Percentiles rank a stretch among this genome's conserved stretches.
phyloP scores from a whole-genome alignment of 2,888 invertebrate genomes.

The Drosophila phalerata region DNA sequence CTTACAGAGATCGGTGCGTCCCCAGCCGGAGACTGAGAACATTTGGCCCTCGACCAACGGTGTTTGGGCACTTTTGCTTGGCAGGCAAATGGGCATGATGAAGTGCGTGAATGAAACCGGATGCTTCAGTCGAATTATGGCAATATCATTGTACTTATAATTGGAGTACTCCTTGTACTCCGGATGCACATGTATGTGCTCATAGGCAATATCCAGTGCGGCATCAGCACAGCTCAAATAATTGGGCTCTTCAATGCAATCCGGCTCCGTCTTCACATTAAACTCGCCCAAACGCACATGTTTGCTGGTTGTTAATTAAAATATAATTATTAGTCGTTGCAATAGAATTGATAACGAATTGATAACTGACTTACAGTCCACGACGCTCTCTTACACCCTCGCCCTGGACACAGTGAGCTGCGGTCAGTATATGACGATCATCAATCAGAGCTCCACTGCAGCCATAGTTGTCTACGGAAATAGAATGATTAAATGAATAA shows the following conservation, averaged over 20 bases:
- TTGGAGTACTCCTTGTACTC: slow-evolving; percentile 86
- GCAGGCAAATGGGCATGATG: slow-evolving; percentile 88
- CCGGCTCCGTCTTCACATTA: slow-evolving; percentile 87
- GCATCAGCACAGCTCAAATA: slow-evolving; percentile 88
- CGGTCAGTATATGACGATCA: slow-evolving; percentile 87
- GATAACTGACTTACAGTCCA: slow-evolving; percentile 86
- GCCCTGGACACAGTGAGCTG: slow-evolving; percentile 88
- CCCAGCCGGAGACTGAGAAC: slow-evolving; percentile 88
- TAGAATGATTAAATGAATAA: too few relatives aligned
- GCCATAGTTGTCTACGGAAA: slow-evolving; percentile 85
- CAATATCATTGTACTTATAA: slow-evolving; percentile 87
- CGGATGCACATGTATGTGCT: slow-evolving; percentile 89
- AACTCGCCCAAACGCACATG: slow-evolving; percentile 89
- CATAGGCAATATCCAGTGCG: slow-evolving; percentile 88
- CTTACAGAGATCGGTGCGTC: slow-evolving; percentile 87
- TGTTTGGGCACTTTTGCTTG: slow-evolving; percentile 74
- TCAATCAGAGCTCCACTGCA: slow-evolving; percentile 89
- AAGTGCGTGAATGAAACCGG: slow-evolving; percentile 86
- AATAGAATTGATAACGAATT: neutral
- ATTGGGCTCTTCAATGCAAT: slow-evolving; percentile 86
- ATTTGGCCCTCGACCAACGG: slow-evolving; percentile 85
- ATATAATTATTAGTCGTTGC: neutral
- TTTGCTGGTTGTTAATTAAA: slow-evolving; percentile 66
- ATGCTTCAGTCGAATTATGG: slow-evolving; percentile 85
- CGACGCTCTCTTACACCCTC: slow-evolving; percentile 86